phyloP scores from a whole-genome alignment of 2,113 vertebrate genomes.

The Pogonocichla stellata region DNA sequence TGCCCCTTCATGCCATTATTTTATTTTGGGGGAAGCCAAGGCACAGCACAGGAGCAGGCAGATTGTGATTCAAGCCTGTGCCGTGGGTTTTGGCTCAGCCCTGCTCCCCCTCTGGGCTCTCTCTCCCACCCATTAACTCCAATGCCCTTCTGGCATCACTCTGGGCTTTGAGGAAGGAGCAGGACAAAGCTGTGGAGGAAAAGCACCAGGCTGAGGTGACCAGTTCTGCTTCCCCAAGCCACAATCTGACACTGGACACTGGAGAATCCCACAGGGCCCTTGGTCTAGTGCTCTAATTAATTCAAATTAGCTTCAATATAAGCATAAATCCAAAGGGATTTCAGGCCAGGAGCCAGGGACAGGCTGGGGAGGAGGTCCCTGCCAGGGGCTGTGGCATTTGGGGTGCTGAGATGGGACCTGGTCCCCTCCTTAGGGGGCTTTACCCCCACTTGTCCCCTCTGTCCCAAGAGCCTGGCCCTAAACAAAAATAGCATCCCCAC shows the following conservation, averaged over 20 bases:
- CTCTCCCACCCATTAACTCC: accelerated
- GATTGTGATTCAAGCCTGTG: background rate
- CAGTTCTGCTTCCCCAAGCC: background rate
- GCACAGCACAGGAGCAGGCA: background rate
- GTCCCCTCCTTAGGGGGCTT: background rate
- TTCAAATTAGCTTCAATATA: background rate
- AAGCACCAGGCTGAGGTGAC: background rate
- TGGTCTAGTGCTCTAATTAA: background rate
- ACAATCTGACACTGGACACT: accelerated
- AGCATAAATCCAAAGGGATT: background rate
- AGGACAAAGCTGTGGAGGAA: background rate
- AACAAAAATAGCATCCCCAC: accelerated
- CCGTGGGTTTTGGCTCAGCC: background rate
- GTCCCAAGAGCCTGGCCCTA: background rate
- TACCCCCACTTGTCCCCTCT: background rate
- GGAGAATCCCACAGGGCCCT: accelerated
- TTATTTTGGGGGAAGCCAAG: background rate
- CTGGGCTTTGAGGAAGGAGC: background rate
- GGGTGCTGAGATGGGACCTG: background rate
- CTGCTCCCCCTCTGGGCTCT: accelerated
- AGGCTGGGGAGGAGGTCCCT: background rate
- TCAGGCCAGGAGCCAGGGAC: background rate
- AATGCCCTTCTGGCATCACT: background rate
- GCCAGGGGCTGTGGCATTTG: background rate
- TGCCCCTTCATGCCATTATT: background rate